Conservation (phyloP, 1,140 invertebrate genomes). For the Ceratoteleas bidentatus region DNA sequence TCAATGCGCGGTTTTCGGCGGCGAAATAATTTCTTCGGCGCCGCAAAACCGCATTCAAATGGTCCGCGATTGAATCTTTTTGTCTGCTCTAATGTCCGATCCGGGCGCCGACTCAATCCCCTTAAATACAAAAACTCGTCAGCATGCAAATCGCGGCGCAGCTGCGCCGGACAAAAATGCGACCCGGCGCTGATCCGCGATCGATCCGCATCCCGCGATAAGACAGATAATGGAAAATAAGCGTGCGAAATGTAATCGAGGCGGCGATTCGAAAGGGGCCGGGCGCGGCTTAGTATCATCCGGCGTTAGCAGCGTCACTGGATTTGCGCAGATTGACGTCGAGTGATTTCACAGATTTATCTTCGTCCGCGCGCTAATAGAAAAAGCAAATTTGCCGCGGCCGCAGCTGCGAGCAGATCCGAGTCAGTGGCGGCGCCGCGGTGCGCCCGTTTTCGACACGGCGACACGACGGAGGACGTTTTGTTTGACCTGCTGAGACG, state of each 20-base stretch:
- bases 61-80: no score
- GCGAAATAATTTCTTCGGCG: no score
- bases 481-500: no score
- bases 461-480: conserved; percentile 8
- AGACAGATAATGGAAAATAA: conserved; percentile 49
- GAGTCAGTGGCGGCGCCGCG: conserved; percentile 45
- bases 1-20: no score
- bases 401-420: conserved; percentile 62
- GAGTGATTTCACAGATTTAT: conserved; percentile 65
- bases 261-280: conserved; percentile 24
- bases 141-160: no score
- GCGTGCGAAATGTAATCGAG: conserved; percentile 49
- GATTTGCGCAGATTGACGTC: conserved; percentile 63
- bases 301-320: conserved; percentile 32
- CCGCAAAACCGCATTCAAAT: no score
- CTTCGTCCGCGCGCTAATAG: conserved; percentile 62
- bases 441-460: conserved; percentile 29
- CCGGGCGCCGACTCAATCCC: no score
- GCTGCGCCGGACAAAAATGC: no score
- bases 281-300: conserved; percentile 39
- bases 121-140: no score
- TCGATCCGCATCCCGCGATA: no score
- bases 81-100: no score
- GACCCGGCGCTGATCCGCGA: no score
- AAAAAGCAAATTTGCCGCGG: conserved; percentile 67